Base-by-base conservation (phyloP, 2,888 invertebrate species). In the Geophilus truncorum region DNA sequence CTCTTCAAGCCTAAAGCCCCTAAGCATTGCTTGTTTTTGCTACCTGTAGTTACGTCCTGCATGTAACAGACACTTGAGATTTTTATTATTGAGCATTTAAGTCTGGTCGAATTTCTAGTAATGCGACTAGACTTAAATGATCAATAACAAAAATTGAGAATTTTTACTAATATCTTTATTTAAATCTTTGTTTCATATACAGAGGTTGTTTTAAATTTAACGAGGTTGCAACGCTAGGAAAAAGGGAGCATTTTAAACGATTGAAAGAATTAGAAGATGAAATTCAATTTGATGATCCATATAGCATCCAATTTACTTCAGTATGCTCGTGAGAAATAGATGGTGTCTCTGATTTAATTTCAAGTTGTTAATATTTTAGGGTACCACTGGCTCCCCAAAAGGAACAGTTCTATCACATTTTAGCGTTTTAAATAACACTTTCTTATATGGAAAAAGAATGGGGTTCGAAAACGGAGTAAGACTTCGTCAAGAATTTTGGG, bases 261-360 rank as follows among this genome's bases (percentile, higher is more conserved):
- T n/a, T 57, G 57, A 57, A 18, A n/a, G 25, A 79, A 6, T 32
- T 79, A 23, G 85, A 87, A n/a, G 85, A 86, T 23, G 84, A 86
- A 0, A 89, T 94, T 9, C 89, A 90, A 78, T 91, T 93, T 40
- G 92, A 93, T 85, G 90, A 90, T 62, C 90, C 91, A 0, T 91
- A 91, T 84, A 94, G 93, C 85, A 92, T 96, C 83, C 91, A 94
- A 85, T 95, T 94, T 85, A 94, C 94, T 0, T 95, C 95, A 0
- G 90, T 90, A 85, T 85, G 86, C n/a, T 85, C n/a, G n/a, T n/a
- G n/a, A n/a, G n/a, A n/a, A n/a, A n/a, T n/a, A n/a, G n/a, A n/a
- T n/a, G n/a, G n/a, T n/a, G 28, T 3, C 1, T 89, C 91, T 9
- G n/a, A n/a, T n/a, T n/a, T n/a, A n/a, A n/a, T n/a, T n/a, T n/a